Evolutionary conservation across 2,888 invertebrate species (phyloP).

Genomic region (Amphimallon solstitiale): DNA sequence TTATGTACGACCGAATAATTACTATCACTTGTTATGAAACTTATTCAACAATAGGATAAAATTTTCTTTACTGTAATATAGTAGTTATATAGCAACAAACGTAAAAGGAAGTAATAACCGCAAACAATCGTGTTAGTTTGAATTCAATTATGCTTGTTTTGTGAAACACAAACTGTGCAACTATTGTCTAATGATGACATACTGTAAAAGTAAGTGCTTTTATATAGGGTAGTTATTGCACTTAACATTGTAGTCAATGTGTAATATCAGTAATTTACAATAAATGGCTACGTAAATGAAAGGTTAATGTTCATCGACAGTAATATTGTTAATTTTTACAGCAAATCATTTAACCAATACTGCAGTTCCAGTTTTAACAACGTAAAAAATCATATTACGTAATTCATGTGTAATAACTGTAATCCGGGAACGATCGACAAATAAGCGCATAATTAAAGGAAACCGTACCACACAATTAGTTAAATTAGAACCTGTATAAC

Average conservation of each 20-base stretch:
- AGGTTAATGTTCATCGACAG: neutral
- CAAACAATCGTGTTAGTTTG: too few species aligned
- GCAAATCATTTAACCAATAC: neutral
- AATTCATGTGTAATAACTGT: slow-evolving; percentile 18
- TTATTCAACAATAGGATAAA: too few species aligned
- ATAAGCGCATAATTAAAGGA: slow-evolving; percentile 29
- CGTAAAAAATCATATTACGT: neutral
- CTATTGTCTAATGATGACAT: too few species aligned
- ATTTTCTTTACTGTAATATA: too few species aligned
- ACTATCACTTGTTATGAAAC: too few species aligned
- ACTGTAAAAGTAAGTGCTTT: neutral
- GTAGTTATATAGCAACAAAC: too few species aligned
- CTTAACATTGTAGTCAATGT: neutral
- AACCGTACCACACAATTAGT: slow-evolving; percentile 29
- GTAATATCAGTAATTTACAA: slow-evolving; percentile 2
- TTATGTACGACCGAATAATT: too few species aligned
- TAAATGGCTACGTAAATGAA: neutral
- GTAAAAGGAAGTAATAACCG: too few species aligned
- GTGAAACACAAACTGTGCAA: neutral
- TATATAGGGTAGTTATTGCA: neutral
- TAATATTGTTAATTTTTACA: neutral
- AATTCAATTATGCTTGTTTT: too few species aligned
- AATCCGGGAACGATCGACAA: slow-evolving; percentile 20
- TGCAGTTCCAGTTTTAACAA: neutral
- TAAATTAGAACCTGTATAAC: slow-evolving; percentile 27